These are phyloP conservation scores for Diplogasteroides magnus DNA, from an alignment of 1,140 invertebrate species.

Conservation along the genomic window DNA sequence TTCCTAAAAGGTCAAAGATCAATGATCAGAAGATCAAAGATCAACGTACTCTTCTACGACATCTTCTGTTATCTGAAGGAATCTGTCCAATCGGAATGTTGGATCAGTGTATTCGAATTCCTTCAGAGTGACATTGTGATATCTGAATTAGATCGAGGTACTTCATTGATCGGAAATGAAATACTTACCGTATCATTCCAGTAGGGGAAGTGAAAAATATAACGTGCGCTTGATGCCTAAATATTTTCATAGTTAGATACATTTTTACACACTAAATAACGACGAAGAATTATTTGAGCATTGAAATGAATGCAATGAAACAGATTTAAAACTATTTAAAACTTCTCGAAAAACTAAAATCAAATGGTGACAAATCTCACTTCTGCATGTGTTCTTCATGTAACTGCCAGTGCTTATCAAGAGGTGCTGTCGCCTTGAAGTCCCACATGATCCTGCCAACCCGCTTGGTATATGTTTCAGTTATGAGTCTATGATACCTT, in stretches of 20 bases:
- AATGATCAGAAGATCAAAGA: background rate
- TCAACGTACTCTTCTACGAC: background rate
- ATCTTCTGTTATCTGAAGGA: slow-evolving; percentile 27
- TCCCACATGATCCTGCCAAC: slow-evolving; percentile 39
- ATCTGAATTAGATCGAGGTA: too few relatives aligned
- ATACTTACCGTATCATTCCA: slow-evolving; percentile 52
- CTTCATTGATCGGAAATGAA: too few relatives aligned
- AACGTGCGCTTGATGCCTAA: slow-evolving; percentile 46
- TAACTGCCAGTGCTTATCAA: slow-evolving; percentile 39
- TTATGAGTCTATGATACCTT: too few relatives aligned
- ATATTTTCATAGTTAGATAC: too few relatives aligned
- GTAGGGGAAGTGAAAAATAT: slow-evolving; percentile 51
- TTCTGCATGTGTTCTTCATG: slow-evolving; percentile 32
- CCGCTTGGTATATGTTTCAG: background rate
- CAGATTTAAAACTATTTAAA: slow-evolving; percentile 12
- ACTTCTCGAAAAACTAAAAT: background rate
- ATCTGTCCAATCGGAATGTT: slow-evolving; percentile 15
- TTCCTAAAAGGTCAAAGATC: slow-evolving; percentile 29
- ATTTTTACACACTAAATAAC: too few relatives aligned
- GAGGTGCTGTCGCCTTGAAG: slow-evolving; percentile 40
- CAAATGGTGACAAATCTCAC: background rate
- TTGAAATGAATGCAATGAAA: too few relatives aligned
- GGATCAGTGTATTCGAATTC: slow-evolving; percentile 45
- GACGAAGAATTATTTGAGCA: too few relatives aligned
- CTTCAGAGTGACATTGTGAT: slow-evolving; percentile 43